Percentiles rank a stretch among this genome's conserved stretches.
These are phyloP conservation scores for Strongylocentrotus purpuratus DNA, from an alignment of 35 echinoderm and acorn worm genomes.

Conservation along the genomic window DNA sequence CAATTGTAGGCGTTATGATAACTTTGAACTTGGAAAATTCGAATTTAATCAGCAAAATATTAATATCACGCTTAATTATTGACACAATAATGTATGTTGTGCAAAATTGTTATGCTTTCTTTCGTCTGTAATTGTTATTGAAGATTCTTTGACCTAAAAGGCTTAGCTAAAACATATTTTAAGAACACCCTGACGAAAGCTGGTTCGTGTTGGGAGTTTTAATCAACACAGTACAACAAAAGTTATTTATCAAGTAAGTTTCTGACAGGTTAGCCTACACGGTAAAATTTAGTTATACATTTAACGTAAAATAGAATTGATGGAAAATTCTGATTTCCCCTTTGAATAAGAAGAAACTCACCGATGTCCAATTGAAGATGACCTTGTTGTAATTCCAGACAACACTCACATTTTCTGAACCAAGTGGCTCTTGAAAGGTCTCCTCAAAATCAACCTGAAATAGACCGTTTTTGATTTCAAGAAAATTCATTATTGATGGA, in stretches of 20 bases:
- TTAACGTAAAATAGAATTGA: background rate
- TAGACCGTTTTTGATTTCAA: background rate
- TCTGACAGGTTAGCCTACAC: background rate
- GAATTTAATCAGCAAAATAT: background rate
- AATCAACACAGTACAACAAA: background rate
- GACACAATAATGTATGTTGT: background rate
- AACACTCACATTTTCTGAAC: slow-evolving; percentile 7
- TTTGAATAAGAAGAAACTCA: background rate
- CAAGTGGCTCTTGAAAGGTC: slow-evolving; percentile 52
- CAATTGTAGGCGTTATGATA: no score
- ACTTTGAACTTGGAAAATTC: no score
- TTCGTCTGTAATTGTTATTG: background rate
- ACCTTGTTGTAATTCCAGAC: slow-evolving; percentile 53
- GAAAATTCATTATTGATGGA: background rate
- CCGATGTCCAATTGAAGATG: slow-evolving; percentile 55
- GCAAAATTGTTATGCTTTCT: no score
- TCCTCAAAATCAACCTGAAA: slow-evolving; percentile 60
- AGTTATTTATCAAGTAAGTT: background rate
- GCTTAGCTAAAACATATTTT: no score
- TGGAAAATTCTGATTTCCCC: background rate
- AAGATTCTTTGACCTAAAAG: background rate
- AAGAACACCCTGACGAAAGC: no score
- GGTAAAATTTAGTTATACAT: background rate
- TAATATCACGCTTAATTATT: background rate
- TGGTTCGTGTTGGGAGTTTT: no score